Evolutionary conservation across 2,113 vertebrate genomes (phyloP).

Genomic region (Peromyscus maniculatus): DNA sequence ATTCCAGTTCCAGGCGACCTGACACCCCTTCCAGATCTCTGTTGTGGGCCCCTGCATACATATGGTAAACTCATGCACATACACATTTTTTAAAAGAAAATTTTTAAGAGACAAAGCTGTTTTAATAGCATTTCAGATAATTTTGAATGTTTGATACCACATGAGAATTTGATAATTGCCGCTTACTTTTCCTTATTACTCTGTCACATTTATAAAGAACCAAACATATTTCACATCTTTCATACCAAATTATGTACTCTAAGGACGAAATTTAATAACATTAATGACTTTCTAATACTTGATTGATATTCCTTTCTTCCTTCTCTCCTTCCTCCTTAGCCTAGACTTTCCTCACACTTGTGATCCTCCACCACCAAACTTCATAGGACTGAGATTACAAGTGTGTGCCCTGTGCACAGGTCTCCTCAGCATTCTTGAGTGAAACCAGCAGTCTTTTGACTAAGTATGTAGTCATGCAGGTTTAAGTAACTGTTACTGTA

Average conservation of each 20-base stretch:
- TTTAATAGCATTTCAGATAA: slow-evolving; percentile 30
- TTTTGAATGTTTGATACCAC: slow-evolving; percentile 9
- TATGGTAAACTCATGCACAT: not conserved
- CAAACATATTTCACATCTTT: not conserved
- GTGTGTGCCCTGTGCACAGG: not conserved
- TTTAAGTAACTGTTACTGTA: not conserved
- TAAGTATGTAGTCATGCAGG: not conserved
- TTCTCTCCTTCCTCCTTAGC: not conserved
- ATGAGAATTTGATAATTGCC: not conserved
- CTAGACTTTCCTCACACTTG: not conserved
- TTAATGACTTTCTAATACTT: slow-evolving; percentile 5
- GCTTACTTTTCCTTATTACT: not conserved
- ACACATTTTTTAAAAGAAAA: not conserved
- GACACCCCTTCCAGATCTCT: not conserved
- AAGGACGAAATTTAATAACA: not conserved
- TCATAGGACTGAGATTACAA: not conserved
- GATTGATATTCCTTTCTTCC: not conserved
- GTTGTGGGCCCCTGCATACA: not conserved
- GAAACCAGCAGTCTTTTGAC: not conserved
- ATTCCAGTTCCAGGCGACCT: not conserved
- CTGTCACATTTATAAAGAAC: not conserved
- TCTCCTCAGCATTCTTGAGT: not conserved
- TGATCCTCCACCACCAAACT: not conserved
- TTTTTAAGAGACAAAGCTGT: not conserved
- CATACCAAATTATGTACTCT: slow-evolving; percentile 27